Base-by-base conservation (phyloP, 2,888 invertebrate species). In the Dicyrtomina minuta region DNA sequence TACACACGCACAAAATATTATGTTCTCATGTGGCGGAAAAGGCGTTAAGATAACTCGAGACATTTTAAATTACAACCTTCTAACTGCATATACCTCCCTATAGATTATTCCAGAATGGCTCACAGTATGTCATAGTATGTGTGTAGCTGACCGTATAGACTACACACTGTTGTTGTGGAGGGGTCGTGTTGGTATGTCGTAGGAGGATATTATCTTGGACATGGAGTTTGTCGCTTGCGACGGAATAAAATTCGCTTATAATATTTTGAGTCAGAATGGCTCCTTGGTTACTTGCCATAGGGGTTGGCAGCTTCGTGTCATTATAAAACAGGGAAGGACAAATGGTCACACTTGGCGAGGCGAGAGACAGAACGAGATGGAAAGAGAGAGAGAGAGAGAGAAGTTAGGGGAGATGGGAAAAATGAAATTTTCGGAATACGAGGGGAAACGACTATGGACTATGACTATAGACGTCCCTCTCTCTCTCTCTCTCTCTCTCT, bases 271-370 rank as follows among this genome's bases (percentile, higher is more conserved):
- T 55, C 49, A 41, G 8, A 49, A 6, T 55, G 43, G 43, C 53
- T 64, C 51, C 55, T 65, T 65, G 65, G 65, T 65, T 65, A 65
- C 65, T 53, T 65, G 65, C 65, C 65, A 65, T 65, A 55, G 65
- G 65, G 65, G 65, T 64, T 65, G 65, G 65, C 62, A 65, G 65
- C 43, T 65, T 55, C 53, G 55, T 65, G 65, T 71, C 66, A 71
- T 69, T 68, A 68, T 64, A 68, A 68, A 68, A 60, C 67, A 71
- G 71, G 71, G 71, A 71, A 68, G 71, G 71, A 71, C 71, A 71
- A 71, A 71, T 68, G 71, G 71, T 71, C 71, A 71, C 71, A 71
- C 71, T 71, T 69, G 71, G 71, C 56, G 71, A 71, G 71, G 64
- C 71, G 65, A 65, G 65, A 49, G 62, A 62, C 46, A 62, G 46